Evolutionary conservation across 2,888 invertebrate genomes (phyloP).

Genomic region (Phania funesta): DNA sequence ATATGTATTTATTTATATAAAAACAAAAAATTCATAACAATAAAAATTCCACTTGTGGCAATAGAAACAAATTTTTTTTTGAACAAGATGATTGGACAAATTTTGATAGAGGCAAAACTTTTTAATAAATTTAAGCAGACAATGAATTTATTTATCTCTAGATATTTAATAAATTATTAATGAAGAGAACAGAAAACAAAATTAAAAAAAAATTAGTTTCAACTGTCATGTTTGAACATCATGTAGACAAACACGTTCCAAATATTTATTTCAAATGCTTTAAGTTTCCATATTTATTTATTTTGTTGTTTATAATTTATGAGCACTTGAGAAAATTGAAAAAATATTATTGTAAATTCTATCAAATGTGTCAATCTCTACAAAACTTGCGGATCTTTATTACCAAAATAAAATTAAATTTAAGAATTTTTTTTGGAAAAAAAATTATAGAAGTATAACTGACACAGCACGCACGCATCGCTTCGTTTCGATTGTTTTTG

Average conservation of each 20-base stretch:
- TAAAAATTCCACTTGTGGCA: too few relatives aligned
- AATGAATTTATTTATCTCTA: too few relatives aligned
- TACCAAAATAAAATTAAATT: constrained; percentile 28
- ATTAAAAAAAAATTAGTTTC: constrained; percentile 16
- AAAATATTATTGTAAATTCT: constrained; percentile 52
- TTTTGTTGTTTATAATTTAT: constrained; percentile 51
- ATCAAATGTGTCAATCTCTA: constrained; percentile 59
- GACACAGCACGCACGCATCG: constrained; percentile 44
- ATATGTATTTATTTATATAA: too few relatives aligned
- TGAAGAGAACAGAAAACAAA: not conserved
- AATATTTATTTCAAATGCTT: constrained; percentile 34
- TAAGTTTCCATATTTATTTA: constrained; percentile 1
- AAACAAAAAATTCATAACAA: too few relatives aligned
- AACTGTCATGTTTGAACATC: constrained; percentile 65
- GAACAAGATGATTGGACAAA: too few relatives aligned
- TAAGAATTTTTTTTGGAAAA: constrained; percentile 22
- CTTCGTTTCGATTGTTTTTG: not conserved
- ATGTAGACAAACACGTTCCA: constrained; percentile 63
- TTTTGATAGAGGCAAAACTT: too few relatives aligned
- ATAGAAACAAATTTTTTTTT: too few relatives aligned
- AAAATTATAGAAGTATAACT: constrained; percentile 60
- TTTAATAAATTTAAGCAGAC: too few relatives aligned
- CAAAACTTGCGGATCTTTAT: constrained; percentile 4
- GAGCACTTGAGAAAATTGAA: constrained; percentile 39
- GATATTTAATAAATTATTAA: constrained; percentile 35